Evolutionary conservation across 2,888 invertebrate genomes (phyloP), one percentile per base, ranked within the genome.

Genomic region (Plemyria rubiginata): DNA sequence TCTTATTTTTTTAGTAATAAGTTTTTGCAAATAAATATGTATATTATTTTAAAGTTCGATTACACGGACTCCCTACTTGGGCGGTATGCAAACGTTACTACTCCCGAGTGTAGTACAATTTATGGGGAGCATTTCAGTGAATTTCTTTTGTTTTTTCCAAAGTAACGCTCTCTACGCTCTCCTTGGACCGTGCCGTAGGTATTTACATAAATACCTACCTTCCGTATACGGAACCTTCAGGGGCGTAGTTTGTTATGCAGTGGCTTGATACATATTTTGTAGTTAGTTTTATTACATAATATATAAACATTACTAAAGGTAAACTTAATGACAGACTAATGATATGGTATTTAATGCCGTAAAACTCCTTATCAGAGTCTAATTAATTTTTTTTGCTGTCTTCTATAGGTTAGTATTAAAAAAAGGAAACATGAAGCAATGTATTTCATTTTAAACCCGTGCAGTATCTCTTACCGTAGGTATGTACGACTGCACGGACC

Each of bases 71-170:
- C 71, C 78, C 85, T 85, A 88, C 81, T 81, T 79, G 81, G 85
- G 73, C 78, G 76, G 81, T 87, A 90, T 91, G 90, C 91, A 89
- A 90, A 88, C 85, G 84, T 70, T 80, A 81, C 80, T 78, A 81
- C 82, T 90, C 90, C 88, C 90, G 80, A 73, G 90, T 86, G 90
- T 80, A 77, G 84, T 75, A 87, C 87, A 90, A 92, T 91, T 92
- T 92, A 92, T 91, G 88, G 88, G 83, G 77, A 82, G 84, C 86
- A 87, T 90, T 90, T 82, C 86, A 79, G 84, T 79, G 88, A 86
- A 88, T 89, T 88, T 88, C 85, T 85, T 88, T 91, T 90, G 89
- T 87, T 90, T 89, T 87, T 81, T 86, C 83, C 79, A 81, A 85
- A 86, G 85, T 83, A 84, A 81, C 79, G 72, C 75, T 75, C 67